Base-by-base conservation (phyloP, 2,797 vertebrate genomes). In the Neopelma chrysocephalum region DNA sequence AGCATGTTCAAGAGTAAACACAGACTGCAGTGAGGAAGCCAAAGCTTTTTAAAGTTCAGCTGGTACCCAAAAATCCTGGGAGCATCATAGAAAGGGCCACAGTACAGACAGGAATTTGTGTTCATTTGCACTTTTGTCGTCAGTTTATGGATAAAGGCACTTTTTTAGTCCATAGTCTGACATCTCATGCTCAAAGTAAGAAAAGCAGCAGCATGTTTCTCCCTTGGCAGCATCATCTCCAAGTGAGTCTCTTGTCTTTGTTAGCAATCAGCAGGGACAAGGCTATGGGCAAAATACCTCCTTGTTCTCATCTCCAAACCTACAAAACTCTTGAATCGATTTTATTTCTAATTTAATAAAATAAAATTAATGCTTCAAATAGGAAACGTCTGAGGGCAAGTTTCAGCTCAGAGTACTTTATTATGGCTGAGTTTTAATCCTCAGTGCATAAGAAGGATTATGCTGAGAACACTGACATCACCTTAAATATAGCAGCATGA, bases 401-500 rank as follows among this genome's bases (percentile, higher is more conserved):
- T 85, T 94, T 93, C 45, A 15, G 56, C 80, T 87, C 1, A 0
- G 57, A 69, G 54, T 75, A 53, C 77, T 95, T 95, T 89, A 82
- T 91, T 89, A 89, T 87, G 93, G 80, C 83, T 89, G 90, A 95
- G 48, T 75, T 96, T 93, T 93, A 96, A 96, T 96, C 83, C 88
- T 94, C 2, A 0, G 42, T 75, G 83, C 90, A 80, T 90, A 82
- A 95, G 83, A 93, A 90, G 96, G 91, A 94, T 97, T 94, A 93
- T 32, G 38, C 64, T 61, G 91, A 89, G 87, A 90, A 71, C 68
- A 87, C 64, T 96, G 96, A 82, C 95, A 95, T 82, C 94, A 90
- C 94, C 88, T 95, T 89, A 97, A 95, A 96, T 96, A 96, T 60
- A 97, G 90, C 75, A 94, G 77, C 90, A 51, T 19, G 93, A 95